Base-by-base conservation (phyloP, 2,113 vertebrate genomes). In the Aphelocoma coerulescens region DNA sequence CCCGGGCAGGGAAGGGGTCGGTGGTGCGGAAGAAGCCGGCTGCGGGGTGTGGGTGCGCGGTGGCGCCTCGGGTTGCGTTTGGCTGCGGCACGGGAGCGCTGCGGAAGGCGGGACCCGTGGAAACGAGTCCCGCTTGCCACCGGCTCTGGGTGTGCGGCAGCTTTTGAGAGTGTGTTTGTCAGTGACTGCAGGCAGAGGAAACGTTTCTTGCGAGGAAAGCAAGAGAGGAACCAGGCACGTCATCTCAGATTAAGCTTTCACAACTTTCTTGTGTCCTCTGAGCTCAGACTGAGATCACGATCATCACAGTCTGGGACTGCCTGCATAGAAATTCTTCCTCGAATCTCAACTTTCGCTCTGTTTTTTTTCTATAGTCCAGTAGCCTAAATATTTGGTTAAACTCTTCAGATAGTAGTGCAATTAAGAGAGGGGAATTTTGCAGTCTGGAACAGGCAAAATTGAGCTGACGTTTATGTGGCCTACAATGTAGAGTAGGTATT, bases 41-140 rank as follows among this genome's bases (percentile, higher is more conserved):
- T 3, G 65, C 75, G 74, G 16, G 37, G 7, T 48, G 62, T 0
- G 63, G 41, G 15, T 2, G 44, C 20, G 55, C 3, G 51, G 27
- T 5, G 68, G 10, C 1, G 4, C 18, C 6, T 6, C 17, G 12
- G 26, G 4, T 6, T 8, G 27, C 7, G 0, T 11, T 37, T 3
- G 67, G 39, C 20, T 7, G 68, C 16, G 54, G 16, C 10, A 5
- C 59, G 33, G 39, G 5, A 14, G 3, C 16, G 72, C 37, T 43
- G 74, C 52, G 13, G 49, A 2, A n/a, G 15, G 3, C 10, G 12
- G 41, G 16, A 48, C 5, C 57, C 18, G 0, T 2, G 22, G 16
- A 10, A 10, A 1, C 4, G 11, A 4, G 30, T 2, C 9, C 32
- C 30, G 5, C 6, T 39, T 1, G 5, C 33, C 39, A 1, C 16